These are phyloP conservation scores for Adineta ricciae DNA, from an alignment of 2,888 invertebrate species.

Conservation along the genomic window DNA sequence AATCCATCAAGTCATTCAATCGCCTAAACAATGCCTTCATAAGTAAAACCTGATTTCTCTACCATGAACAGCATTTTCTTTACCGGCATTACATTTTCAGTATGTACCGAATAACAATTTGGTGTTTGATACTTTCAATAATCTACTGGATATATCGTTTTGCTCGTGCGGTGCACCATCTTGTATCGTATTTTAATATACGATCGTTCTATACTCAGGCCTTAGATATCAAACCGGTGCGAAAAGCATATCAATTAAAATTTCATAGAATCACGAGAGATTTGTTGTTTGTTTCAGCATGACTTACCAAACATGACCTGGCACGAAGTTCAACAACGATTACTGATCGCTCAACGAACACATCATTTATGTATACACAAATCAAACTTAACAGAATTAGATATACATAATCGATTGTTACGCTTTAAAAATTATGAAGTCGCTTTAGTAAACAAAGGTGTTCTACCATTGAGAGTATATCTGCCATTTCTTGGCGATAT, in stretches of 20 bases:
- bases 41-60: slow-evolving; percentile 37
- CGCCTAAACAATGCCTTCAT: slow-evolving; percentile 55
- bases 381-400: slow-evolving; percentile 76
- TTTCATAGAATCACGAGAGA: not conserved
- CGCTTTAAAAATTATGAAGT: slow-evolving; percentile 88
- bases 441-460: slow-evolving; percentile 85
- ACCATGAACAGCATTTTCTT: too few relatives aligned
- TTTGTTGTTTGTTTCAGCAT: slow-evolving; percentile 20
- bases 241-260: slow-evolving; percentile 36
- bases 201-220: slow-evolving; percentile 79
- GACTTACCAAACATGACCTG: slow-evolving; percentile 57
- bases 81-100: slow-evolving; percentile 37
- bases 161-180: slow-evolving; percentile 68
- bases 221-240: slow-evolving; percentile 68
- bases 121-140: slow-evolving; percentile 62
- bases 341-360: slow-evolving; percentile 79
- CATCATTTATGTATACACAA: slow-evolving; percentile 97
- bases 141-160: slow-evolving; percentile 67
- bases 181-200: slow-evolving; percentile 78
- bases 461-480: slow-evolving; percentile 71
- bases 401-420: slow-evolving; percentile 89
- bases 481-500: slow-evolving; percentile 73
- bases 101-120: slow-evolving; percentile 56
- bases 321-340: slow-evolving; percentile 76
- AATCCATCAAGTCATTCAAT: slow-evolving; percentile 57